Percentiles rank a stretch among this genome's conserved stretches.
Evolutionary conservation across 2,888 invertebrate species (phyloP).

Genomic region (Epistrophella euchroma): DNA sequence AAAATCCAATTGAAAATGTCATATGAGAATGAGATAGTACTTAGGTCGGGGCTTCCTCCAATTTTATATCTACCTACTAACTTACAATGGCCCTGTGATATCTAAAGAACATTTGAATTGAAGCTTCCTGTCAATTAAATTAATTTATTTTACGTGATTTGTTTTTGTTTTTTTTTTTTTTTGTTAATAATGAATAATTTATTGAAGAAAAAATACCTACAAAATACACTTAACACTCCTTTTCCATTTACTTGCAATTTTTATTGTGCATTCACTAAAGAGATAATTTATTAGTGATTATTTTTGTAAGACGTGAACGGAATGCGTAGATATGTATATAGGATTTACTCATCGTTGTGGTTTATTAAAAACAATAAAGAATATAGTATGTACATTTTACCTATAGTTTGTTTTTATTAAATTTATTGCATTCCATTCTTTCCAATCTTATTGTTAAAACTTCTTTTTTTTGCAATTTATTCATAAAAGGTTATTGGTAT

Average conservation of each 20-base stretch:
- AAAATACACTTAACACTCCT: slow-evolving; percentile 17
- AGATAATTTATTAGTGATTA: slow-evolving; percentile 1
- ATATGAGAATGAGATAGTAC: no score
- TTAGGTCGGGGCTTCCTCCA: no score
- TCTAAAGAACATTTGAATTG: neutral
- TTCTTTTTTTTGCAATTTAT: neutral
- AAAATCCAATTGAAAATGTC: no score
- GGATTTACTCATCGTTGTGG: neutral
- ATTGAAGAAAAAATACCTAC: neutral
- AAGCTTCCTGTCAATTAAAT: slow-evolving; percentile 11
- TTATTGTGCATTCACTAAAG: neutral
- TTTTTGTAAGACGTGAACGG: slow-evolving; percentile 21
- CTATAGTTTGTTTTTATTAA: no score
- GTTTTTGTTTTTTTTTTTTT: slow-evolving; percentile 17
- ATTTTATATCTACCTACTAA: neutral
- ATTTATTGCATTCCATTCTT: neutral
- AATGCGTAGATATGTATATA: neutral
- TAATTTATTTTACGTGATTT: slow-evolving; percentile 10
- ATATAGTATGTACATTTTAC: no score
- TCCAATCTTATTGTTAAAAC: neutral
- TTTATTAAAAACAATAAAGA: neutral
- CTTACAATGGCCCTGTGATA: neutral
- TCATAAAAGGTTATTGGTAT: neutral
- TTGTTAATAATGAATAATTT: neutral
- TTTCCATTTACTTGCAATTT: neutral